phyloP scores from a whole-genome alignment of 2,797 vertebrate genomes.

The Danio aesculapii region DNA sequence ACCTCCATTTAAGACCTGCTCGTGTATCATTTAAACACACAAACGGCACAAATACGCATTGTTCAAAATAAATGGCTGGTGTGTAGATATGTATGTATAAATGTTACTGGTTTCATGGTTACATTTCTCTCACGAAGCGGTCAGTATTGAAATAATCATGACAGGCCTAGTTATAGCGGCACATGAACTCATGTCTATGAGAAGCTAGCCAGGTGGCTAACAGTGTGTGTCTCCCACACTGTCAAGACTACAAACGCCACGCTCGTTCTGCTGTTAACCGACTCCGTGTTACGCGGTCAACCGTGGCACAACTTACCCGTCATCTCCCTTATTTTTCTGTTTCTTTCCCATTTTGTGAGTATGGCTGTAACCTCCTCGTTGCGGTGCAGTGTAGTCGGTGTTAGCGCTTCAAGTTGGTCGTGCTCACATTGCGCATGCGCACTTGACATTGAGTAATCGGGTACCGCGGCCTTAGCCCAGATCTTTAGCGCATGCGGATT shows the following conservation, averaged over 20 bases:
- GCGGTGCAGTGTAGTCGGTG: slow-evolving; percentile 47
- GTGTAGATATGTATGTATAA: background rate
- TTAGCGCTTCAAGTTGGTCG: slow-evolving; percentile 60
- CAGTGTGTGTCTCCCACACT: background rate
- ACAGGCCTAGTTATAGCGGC: slow-evolving; percentile 51
- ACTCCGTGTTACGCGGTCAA: background rate
- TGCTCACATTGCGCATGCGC: slow-evolving; percentile 58
- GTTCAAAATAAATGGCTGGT: background rate
- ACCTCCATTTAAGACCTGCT: background rate
- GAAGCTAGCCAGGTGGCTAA: slow-evolving; percentile 44
- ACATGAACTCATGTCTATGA: slow-evolving; percentile 55
- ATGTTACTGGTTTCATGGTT: background rate
- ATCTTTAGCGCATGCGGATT: background rate
- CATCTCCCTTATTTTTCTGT: slow-evolving; percentile 81
- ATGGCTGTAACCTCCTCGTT: slow-evolving; percentile 52
- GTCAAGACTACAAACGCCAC: background rate
- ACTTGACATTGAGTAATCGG: background rate
- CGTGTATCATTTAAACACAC: background rate
- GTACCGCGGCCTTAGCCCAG: background rate
- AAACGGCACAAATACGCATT: background rate
- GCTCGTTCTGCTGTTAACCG: background rate
- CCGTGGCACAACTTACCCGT: slow-evolving; percentile 71
- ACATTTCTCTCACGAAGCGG: background rate
- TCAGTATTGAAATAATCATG: background rate
- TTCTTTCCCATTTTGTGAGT: slow-evolving; percentile 79